Conservation (phyloP, 2,888 invertebrate genomes). For the Eueremaeus valkanovi region DNA sequence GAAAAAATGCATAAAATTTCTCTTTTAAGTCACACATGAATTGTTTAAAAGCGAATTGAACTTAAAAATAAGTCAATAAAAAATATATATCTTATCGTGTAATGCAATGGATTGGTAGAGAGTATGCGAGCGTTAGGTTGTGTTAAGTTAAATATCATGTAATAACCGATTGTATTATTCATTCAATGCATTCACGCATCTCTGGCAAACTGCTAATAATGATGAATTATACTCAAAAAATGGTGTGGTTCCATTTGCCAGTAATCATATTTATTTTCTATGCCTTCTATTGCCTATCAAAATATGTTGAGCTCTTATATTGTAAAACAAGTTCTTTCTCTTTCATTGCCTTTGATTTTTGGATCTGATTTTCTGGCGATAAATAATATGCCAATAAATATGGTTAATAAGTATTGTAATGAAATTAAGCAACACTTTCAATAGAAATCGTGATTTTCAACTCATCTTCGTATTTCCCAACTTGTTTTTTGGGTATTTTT, state of each 20-base stretch:
- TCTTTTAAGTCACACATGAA: conserved; percentile 6
- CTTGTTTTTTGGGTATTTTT: background rate
- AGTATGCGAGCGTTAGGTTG: background rate
- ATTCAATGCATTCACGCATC: conserved; percentile 5
- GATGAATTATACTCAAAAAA: background rate
- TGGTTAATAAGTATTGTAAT: background rate
- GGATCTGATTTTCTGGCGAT: background rate
- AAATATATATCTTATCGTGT: background rate
- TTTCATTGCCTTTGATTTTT: no score
- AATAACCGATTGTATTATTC: background rate
- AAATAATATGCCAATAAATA: background rate
- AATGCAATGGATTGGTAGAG: background rate
- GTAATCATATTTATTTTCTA: background rate
- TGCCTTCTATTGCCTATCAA: background rate
- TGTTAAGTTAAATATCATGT: background rate
- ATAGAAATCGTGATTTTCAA: background rate
- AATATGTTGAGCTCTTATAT: background rate
- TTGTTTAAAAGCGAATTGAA: background rate
- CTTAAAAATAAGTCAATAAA: background rate
- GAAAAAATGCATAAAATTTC: background rate
- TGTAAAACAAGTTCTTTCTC: background rate
- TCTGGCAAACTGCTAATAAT: background rate
- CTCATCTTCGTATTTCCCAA: background rate
- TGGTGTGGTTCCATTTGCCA: background rate
- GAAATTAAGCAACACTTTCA: background rate